Base-by-base conservation (phyloP, 2,797 vertebrate genomes). In the Cynopterus sphinx region DNA sequence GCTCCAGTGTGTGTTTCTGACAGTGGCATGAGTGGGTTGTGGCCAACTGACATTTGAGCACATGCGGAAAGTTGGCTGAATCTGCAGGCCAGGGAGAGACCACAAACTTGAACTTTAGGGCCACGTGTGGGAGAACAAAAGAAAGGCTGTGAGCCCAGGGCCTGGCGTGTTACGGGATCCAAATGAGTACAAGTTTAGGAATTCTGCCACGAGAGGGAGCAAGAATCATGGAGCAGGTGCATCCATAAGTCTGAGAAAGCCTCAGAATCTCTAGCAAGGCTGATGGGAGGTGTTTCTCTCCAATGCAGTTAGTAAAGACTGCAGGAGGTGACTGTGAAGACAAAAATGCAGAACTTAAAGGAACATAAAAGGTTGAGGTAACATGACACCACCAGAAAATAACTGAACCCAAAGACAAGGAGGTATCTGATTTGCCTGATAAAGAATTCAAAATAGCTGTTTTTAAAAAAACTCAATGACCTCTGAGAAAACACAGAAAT, bases 201-300 rank as follows among this genome's bases (percentile, higher is more conserved):
- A 67, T 74, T 59, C 57, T 87, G 83, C 75, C 88, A 87, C 75
- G 67, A 91, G 83, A 87, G 83, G 82, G 82, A 65, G 83, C 41
- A 95, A 91, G 59, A 68, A 59, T n/a, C 15, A 9, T 7, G 15
- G 49, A 82, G 10, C 7, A 5, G 39, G 49, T 46, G n/a, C 21
- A 28, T 12, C 5, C 33, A 65, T 0, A 65, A 19, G n/a, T 12
- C 39, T 7, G 74, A 65, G 46, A 81, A 6, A 55, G 33, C n/a
- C 74, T 79, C 53, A 26, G 75, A 79, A 33, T 49, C 9, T 36
- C 26, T 49, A 61, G 12, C 13, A 63, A n/a, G 2, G 21, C 19
- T 49, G 21, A 73, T 55, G 22, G n/a, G 67, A 91, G n/a, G 22
- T 73, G 15, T 49, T 26, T 81, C 16, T 73, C n/a, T 65, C 15